Evolutionary conservation across 2,113 vertebrate genomes (phyloP).

Genomic region (Cnemophilus loriae): DNA sequence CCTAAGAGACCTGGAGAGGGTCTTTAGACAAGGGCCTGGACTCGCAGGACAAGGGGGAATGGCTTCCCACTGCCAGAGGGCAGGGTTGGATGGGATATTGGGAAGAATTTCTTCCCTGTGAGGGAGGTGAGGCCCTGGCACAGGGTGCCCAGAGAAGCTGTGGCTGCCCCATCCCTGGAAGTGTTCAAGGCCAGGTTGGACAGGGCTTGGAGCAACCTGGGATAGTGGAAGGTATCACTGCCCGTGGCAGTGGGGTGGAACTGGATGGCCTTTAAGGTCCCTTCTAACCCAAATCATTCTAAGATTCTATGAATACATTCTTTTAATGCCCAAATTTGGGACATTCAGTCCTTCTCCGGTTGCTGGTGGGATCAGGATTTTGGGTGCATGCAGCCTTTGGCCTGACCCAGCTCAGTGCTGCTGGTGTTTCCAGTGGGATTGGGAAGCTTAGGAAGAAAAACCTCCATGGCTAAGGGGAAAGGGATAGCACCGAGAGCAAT

Average conservation of each 20-base stretch:
- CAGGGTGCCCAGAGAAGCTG: not conserved
- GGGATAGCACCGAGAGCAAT: not conserved
- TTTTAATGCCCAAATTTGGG: not conserved
- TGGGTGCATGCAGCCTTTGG: accelerated
- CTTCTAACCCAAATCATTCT: not conserved
- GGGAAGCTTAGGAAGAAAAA: not conserved
- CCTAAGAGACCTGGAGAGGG: not conserved
- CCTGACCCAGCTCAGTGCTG: not conserved
- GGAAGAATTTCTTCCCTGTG: not conserved
- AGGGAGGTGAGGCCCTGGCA: not conserved
- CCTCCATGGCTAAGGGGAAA: not conserved
- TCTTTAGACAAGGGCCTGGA: not conserved
- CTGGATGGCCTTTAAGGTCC: not conserved
- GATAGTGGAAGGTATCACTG: not conserved
- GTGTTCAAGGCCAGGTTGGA: not conserved
- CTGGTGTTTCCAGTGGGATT: accelerated
- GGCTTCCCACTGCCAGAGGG: not conserved
- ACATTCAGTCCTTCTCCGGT: not conserved
- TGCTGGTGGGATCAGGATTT: not conserved
- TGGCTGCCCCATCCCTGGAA: not conserved
- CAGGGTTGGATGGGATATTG: not conserved
- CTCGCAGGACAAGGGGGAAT: not conserved
- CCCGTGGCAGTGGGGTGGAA: not conserved
- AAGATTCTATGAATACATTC: not conserved
- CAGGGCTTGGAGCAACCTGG: not conserved